These are phyloP conservation scores for Taeniopygia guttata DNA, from an alignment of 2,797 vertebrate genomes.

Conservation along the genomic window DNA sequence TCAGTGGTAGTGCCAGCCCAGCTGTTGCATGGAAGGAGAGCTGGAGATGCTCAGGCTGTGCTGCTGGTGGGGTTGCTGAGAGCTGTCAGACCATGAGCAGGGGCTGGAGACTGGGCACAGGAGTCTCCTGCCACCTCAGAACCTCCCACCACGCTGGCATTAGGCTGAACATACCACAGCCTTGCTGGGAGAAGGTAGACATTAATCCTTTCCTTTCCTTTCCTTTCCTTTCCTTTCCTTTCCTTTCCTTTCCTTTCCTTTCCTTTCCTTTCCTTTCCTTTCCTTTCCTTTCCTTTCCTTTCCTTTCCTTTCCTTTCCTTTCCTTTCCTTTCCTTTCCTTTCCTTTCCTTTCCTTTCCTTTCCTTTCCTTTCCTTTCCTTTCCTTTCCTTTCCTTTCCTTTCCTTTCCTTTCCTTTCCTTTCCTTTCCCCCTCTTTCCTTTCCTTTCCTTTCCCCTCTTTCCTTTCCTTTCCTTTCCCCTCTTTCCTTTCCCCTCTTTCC, in stretches of 20 bases:
- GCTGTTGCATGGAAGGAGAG: background rate
- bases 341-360: fast-evolving
- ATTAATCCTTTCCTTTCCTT: background rate
- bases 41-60: background rate
- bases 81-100: background rate
- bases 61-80: background rate
- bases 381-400: background rate
- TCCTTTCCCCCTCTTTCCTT: too few relatives aligned
- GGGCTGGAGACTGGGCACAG: background rate
- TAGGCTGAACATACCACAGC: background rate
- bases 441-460: fast-evolving
- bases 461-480: too few relatives aligned
- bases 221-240: too few relatives aligned
- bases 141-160: background rate
- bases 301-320: too few relatives aligned
- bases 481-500: too few relatives aligned
- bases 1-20: background rate
- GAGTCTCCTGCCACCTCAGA: background rate
- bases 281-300: too few relatives aligned
- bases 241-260: too few relatives aligned
- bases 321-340: too few relatives aligned
- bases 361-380: too few relatives aligned
- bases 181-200: background rate
- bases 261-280: too few relatives aligned
- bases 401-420: too few relatives aligned